These are phyloP conservation scores for Heliconius cydno DNA, from an alignment of 2,888 invertebrate genomes.

Conservation along the genomic window DNA sequence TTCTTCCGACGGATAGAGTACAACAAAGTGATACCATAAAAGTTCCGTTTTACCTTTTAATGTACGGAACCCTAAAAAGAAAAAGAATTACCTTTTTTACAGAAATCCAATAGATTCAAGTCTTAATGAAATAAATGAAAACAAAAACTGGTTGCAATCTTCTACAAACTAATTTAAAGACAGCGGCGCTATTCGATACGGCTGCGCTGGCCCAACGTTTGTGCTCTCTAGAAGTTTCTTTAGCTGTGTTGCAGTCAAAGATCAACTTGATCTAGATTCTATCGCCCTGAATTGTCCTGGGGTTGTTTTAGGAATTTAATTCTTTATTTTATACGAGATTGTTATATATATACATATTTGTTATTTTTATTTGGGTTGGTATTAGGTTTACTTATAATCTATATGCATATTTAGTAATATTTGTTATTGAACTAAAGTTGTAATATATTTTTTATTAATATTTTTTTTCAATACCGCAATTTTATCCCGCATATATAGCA, in stretches of 20 bases:
- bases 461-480: too few relatives aligned
- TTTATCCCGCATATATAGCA: too few relatives aligned
- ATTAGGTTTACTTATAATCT: too few relatives aligned
- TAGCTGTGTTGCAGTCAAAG: slow-evolving; percentile 40
- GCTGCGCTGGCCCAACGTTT: slow-evolving; percentile 30
- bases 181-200: slow-evolving; percentile 9
- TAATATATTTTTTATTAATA: too few relatives aligned
- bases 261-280: slow-evolving; percentile 40
- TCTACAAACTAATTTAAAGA: slow-evolving; percentile 22
- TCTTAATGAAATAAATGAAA: slow-evolving; percentile 22
- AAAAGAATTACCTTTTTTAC: neutral
- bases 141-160: slow-evolving; percentile 11
- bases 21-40: too few relatives aligned
- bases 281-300: slow-evolving; percentile 37
- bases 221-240: slow-evolving; percentile 30
- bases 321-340: neutral
- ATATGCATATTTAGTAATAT: too few relatives aligned
- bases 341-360: neutral
- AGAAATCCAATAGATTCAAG: slow-evolving; percentile 6
- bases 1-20: too few relatives aligned
- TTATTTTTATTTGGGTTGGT: too few relatives aligned
- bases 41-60: too few relatives aligned
- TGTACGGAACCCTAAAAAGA: too few relatives aligned
- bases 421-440: too few relatives aligned
- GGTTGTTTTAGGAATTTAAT: slow-evolving; percentile 25